Evolutionary conservation across 1,140 invertebrate genomes (phyloP), one percentile per base, ranked within the genome.

Genomic region (Ostrea edulis): DNA sequence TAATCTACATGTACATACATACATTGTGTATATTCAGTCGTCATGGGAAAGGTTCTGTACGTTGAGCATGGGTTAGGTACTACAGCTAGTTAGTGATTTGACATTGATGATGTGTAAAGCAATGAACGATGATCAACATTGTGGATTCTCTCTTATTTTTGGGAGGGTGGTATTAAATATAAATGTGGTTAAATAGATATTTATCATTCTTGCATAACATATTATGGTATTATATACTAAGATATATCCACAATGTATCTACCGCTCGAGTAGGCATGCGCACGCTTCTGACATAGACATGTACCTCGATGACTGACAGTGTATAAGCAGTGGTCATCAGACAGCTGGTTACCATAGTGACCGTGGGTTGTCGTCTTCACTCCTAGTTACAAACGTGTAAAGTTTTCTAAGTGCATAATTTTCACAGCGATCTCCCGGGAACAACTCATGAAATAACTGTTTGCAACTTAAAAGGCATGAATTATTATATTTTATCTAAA

Each of bases 251-350:
- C 68, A 77, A 14, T 77, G 12, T 29, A 25, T 29, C 22, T 14
- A 77, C 7, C 29, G 29, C 68, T 77, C 12, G 25, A 77, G 11
- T 35, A 77, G 22, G 25, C 68, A 77, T 77, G 68, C 68, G 68
- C 68, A 77, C 68, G 68, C 68, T 29, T 77, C 25, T 77, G 68
- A 77, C 68, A 77, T 77, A 77, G 68, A 77, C 68, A 77, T 77
- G 68, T 77, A 77, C 68, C 68, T 77, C 68, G 68, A 77, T 77
- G 68, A 77, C 68, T 77, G 68, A 77, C 68, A 29, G 68, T 77
- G 68, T 77, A 77, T 77, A 77, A 77, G 68, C 68, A 77, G 68
- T 77, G 68, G 68, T 77, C 68, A 77, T 77, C 68, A 35, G 68
- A 77, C 68, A 35, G 68, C 68, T 35, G 68, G 68, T 77, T 77